A percentile compares a stretch with the other conserved stretches of the same genome.
phyloP scores from a whole-genome alignment of 2,113 vertebrate genomes.

The Heterotis niloticus region DNA sequence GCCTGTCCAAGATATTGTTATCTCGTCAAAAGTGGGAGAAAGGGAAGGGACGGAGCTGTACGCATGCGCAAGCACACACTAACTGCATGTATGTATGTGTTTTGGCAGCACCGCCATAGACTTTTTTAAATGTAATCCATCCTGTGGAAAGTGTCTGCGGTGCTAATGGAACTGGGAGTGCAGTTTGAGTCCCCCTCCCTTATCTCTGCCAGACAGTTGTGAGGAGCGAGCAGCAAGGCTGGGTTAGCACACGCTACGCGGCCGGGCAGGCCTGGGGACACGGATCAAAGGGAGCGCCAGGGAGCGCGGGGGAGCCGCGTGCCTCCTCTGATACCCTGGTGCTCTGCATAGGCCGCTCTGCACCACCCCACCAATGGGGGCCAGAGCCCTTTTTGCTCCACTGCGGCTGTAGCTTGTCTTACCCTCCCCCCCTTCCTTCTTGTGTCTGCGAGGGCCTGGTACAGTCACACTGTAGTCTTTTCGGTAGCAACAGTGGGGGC shows the following conservation, averaged over 20 bases:
- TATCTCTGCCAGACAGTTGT: constrained; percentile 99
- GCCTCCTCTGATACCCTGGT: constrained; percentile 80
- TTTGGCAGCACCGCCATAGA: constrained; percentile 59
- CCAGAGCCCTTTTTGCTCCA: background rate
- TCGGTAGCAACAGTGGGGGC: background rate
- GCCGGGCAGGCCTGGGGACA: constrained; percentile 95
- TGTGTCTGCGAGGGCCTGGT: too few relatives aligned
- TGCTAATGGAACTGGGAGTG: constrained; percentile 73
- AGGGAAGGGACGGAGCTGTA: constrained; percentile 60
- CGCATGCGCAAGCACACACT: background rate
- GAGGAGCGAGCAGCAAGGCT: constrained; percentile 89
- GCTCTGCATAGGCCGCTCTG: background rate
- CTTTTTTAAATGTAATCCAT: constrained; percentile 71
- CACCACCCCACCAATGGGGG: constrained; percentile 55
- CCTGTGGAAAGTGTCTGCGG: constrained; percentile 72
- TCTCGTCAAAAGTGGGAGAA: constrained; percentile 67
- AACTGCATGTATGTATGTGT: constrained; percentile 7
- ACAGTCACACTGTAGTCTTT: background rate
- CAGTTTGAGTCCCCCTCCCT: constrained; percentile 79
- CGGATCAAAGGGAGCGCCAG: constrained; percentile 96
- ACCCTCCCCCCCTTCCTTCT: background rate
- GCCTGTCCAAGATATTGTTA: constrained; percentile 38
- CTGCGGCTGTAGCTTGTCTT: too few relatives aligned
- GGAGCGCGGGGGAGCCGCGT: constrained; percentile 71
- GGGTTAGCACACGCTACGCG: constrained; percentile 81